These are phyloP conservation scores for Aphaenogaster floridana DNA, from an alignment of 1,140 invertebrate species.

Conservation along the genomic window DNA sequence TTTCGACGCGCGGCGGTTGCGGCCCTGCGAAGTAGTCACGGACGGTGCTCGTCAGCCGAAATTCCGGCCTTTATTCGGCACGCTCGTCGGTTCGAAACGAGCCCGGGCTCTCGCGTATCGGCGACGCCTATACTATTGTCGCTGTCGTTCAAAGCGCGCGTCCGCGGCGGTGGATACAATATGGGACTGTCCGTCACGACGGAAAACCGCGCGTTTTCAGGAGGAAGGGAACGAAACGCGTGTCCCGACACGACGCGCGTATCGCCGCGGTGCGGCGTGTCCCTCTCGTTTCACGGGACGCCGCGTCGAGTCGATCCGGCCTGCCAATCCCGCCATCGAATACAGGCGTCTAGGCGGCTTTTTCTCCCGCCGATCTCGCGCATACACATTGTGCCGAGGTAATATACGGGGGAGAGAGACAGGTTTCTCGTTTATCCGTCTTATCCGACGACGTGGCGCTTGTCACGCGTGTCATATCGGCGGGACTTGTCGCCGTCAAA, in stretches of 20 bases:
- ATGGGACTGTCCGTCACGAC: slow-evolving; percentile 69
- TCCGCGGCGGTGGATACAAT: slow-evolving; percentile 51
- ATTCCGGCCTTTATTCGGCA: slow-evolving; percentile 62
- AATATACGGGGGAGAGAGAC: not conserved
- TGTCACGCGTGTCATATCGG: slow-evolving; percentile 32
- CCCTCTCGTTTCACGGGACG: slow-evolving; percentile 42
- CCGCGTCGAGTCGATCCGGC: slow-evolving; percentile 36
- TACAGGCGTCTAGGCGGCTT: not conserved
- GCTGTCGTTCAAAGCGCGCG: slow-evolving; percentile 68
- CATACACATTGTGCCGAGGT: not conserved
- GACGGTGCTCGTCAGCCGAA: slow-evolving; percentile 52
- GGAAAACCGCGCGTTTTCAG: slow-evolving; percentile 61
- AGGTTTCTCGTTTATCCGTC: slow-evolving; percentile 41
- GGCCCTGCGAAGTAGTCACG: slow-evolving; percentile 51
- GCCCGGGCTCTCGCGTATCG: slow-evolving; percentile 55
- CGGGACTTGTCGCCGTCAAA: slow-evolving; percentile 13
- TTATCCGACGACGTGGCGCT: slow-evolving; percentile 27
- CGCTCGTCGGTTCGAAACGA: slow-evolving; percentile 41
- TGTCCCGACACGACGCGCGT: slow-evolving; percentile 10
- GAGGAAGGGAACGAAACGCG: not conserved
- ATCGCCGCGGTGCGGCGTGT: not conserved
- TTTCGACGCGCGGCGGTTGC: not conserved
- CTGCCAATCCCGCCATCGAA: slow-evolving; percentile 38
- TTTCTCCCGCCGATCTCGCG: slow-evolving; percentile 28
- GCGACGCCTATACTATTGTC: slow-evolving; percentile 61